A percentile compares a stretch with the other conserved stretches of the same genome.
phyloP scores from a whole-genome alignment of 1,140 invertebrate genomes.

The Callitettix versicolor region DNA sequence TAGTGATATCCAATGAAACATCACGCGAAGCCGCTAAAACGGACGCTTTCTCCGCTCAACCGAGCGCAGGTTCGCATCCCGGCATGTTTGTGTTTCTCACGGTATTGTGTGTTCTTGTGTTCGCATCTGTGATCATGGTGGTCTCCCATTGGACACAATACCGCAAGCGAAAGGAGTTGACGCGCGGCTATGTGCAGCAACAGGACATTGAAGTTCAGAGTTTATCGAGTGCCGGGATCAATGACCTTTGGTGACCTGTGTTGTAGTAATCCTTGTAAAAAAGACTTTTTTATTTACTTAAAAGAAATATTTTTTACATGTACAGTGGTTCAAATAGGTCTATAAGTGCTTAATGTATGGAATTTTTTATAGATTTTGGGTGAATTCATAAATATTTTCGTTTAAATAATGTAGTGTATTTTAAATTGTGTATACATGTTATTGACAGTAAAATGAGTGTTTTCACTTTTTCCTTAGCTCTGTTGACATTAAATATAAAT shows the following conservation, averaged over 20 bases:
- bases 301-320: no score
- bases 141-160: not conserved
- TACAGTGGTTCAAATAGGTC: no score
- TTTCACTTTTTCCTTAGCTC: no score
- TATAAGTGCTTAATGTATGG: no score
- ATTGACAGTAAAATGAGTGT: no score
- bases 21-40: not conserved
- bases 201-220: slow-evolving; percentile 12
- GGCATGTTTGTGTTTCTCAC: slow-evolving; percentile 5
- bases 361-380: no score
- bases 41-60: not conserved
- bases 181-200: slow-evolving; percentile 1
- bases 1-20: not conserved
- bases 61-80: not conserved
- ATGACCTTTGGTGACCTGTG: slow-evolving; percentile 7
- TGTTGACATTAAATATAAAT: no score
- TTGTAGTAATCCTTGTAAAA: not conserved
- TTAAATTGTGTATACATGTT: no score
- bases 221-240: not conserved
- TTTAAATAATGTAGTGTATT: no score
- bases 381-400: no score
- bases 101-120: not conserved
- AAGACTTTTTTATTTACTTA: no score
- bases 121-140: slow-evolving; percentile 4
- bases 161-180: not conserved